phyloP scores from a whole-genome alignment of 1,140 invertebrate genomes.

The Aphelenchoides avenae region DNA sequence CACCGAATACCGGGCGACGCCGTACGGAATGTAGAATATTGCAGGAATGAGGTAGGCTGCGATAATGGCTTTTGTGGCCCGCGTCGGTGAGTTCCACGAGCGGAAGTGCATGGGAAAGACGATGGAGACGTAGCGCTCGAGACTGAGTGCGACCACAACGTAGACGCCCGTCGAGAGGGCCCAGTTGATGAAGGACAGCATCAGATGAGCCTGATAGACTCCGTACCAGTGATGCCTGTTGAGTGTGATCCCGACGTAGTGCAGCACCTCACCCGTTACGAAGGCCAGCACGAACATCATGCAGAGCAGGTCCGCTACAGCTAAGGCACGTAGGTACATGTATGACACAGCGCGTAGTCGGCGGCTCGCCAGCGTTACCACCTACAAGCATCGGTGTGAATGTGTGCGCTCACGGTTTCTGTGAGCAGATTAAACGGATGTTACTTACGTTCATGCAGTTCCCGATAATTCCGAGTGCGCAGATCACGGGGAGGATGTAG shows the following conservation, averaged over 20 bases:
- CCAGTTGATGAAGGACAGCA: conserved; percentile 58
- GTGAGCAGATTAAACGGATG: conserved; percentile 38
- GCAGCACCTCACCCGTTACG: conserved; percentile 45
- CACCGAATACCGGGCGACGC: conserved; percentile 41
- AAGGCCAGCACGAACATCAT: conserved; percentile 59
- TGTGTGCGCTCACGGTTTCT: conserved; percentile 28
- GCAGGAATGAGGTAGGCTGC: conserved; percentile 54
- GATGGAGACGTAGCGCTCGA: conserved; percentile 56
- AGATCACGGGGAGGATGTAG: conserved; percentile 55
- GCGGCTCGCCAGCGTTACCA: conserved; percentile 53
- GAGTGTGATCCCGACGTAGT: conserved; percentile 35
- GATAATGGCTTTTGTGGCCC: conserved; percentile 51
- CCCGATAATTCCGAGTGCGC: conserved; percentile 55
- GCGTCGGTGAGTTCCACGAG: conserved; percentile 52
- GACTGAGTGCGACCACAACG: conserved; percentile 53
- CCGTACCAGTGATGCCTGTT: conserved; percentile 40
- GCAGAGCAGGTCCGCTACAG: conserved; percentile 54
- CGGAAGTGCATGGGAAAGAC: conserved; percentile 59
- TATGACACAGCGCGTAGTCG: conserved; percentile 56
- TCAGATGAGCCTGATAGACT: conserved; percentile 56
- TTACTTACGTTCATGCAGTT: conserved; percentile 47
- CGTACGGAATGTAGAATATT: conserved; percentile 55
- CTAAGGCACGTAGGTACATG: conserved; percentile 53
- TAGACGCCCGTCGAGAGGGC: conserved; percentile 54
- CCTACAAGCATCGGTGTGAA: conserved; percentile 42